Evolutionary conservation across 2,888 invertebrate genomes (phyloP), one percentile per base, ranked within the genome.

Genomic region (Limnephilus auricula): DNA sequence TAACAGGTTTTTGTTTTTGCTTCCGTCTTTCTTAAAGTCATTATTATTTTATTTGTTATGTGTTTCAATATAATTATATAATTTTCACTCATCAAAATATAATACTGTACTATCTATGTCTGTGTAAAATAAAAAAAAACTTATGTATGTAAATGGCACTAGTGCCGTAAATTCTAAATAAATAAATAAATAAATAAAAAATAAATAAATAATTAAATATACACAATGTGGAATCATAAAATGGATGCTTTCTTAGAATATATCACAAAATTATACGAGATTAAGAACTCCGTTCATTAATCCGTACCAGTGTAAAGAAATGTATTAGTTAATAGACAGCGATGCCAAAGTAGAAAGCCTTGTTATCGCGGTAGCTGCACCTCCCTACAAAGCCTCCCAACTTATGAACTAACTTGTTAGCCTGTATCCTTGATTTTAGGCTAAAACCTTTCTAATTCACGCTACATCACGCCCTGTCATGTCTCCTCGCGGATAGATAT

Each of bases 381-480:
- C 25, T n/a, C n/a, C 65, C 37, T 82, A 82, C 82, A 82, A 82
- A 82, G 82, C 82, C 10, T 37, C 82, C 25, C 82, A 65, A n/a
- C 65, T 65, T 65, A 65, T 65, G 65, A 25, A 65, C 31, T 82
- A 37, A 82, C 82, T 82, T 82, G 82, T 32, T 37, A 34, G 32
- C 32, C 18, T 25, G 18, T 82, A 32, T 82, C 32, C 82, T 82
- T 37, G 32, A 82, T 82, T 82, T 82, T 32, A 82, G 37, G 82
- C 82, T 37, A 79, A 79, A 80, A 89, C 89, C 89, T 45, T 45
- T 89, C 50, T 45, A 84, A 83, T 90, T 90, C 83, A 90, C 90
- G 90, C 84, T 50, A 90, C 90, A 90, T 84, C 90, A 90, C 84
- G 84, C 34, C 84, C 90, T 82, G 84, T 84, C 90, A 90, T 34